phyloP scores from a whole-genome alignment of 2,888 invertebrate genomes.

The Oscheius sp. region DNA sequence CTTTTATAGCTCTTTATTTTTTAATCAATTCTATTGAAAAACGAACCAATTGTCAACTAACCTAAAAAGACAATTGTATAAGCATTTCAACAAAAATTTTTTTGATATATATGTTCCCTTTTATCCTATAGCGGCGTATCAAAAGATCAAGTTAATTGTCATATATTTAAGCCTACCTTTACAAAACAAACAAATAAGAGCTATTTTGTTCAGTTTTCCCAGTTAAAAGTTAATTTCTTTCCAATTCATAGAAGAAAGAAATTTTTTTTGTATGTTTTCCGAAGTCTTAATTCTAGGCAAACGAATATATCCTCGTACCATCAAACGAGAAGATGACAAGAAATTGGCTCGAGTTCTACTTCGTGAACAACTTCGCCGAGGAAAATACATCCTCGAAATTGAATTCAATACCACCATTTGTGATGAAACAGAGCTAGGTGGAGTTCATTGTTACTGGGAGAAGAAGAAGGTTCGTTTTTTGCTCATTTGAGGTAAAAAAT shows the following conservation, averaged over 20 bases:
- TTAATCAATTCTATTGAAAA: background rate
- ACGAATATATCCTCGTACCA: slow-evolving; percentile 46
- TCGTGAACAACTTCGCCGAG: slow-evolving; percentile 42
- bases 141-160: too few relatives aligned
- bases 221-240: too few relatives aligned
- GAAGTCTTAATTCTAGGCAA: slow-evolving; percentile 41
- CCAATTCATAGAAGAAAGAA: too few relatives aligned
- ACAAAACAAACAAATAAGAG: too few relatives aligned
- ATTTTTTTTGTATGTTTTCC: too few relatives aligned
- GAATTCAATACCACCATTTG: slow-evolving; percentile 49
- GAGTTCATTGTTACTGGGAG: slow-evolving; percentile 45
- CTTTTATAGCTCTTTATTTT: background rate
- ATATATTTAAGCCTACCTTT: too few relatives aligned
- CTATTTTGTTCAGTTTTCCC: too few relatives aligned
- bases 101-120: too few relatives aligned
- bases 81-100: too few relatives aligned
- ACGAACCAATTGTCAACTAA: too few relatives aligned
- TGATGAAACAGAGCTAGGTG: slow-evolving; percentile 36
- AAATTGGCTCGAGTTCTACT: slow-evolving; percentile 59
- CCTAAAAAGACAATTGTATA: too few relatives aligned
- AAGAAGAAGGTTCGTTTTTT: background rate
- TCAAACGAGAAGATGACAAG: slow-evolving; percentile 60
- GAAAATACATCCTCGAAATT: slow-evolving; percentile 50
- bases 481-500: background rate
- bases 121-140: too few relatives aligned